Evolutionary conservation across 2,113 vertebrate species (phyloP).

Genomic region (Psilopogon haemacephalus): DNA sequence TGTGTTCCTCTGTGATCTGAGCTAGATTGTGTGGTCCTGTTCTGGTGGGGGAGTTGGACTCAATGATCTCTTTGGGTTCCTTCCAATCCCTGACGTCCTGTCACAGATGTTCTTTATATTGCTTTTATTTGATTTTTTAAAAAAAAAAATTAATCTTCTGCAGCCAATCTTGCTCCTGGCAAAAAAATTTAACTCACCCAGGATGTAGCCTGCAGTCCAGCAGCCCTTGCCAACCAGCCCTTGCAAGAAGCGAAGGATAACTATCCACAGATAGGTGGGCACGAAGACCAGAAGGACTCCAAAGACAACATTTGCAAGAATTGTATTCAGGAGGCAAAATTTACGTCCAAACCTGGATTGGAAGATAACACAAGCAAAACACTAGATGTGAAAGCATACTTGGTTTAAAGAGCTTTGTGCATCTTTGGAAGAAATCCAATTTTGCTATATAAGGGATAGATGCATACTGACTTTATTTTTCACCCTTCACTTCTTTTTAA

Average conservation of each 20-base stretch:
- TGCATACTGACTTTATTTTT: background rate
- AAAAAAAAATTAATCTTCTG: background rate
- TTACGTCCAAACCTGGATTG: conserved; percentile 79
- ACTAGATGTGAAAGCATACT: background rate
- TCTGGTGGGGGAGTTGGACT: too few relatives aligned
- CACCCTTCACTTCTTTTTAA: background rate
- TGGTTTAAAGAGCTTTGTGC: background rate
- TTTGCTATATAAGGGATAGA: background rate
- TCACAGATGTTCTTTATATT: background rate
- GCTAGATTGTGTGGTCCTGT: too few relatives aligned
- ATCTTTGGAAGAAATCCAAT: background rate
- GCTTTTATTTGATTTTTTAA: background rate
- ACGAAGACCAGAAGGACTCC: conserved; percentile 76
- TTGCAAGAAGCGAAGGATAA: conserved; percentile 77
- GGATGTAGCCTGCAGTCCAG: conserved; percentile 77
- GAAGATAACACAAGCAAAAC: background rate
- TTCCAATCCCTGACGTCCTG: too few relatives aligned
- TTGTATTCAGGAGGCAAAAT: conserved; percentile 70
- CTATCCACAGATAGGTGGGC: conserved; percentile 74
- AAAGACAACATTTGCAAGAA: conserved; percentile 52
- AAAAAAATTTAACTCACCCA: conserved; percentile 71
- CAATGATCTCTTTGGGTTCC: too few relatives aligned
- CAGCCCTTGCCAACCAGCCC: conserved; percentile 81
- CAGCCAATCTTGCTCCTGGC: background rate
- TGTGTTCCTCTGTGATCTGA: too few relatives aligned